Evolutionary conservation across 2,797 vertebrate species (phyloP), one percentile per base, ranked within the genome.

Genomic region (Gallinago stenura): DNA sequence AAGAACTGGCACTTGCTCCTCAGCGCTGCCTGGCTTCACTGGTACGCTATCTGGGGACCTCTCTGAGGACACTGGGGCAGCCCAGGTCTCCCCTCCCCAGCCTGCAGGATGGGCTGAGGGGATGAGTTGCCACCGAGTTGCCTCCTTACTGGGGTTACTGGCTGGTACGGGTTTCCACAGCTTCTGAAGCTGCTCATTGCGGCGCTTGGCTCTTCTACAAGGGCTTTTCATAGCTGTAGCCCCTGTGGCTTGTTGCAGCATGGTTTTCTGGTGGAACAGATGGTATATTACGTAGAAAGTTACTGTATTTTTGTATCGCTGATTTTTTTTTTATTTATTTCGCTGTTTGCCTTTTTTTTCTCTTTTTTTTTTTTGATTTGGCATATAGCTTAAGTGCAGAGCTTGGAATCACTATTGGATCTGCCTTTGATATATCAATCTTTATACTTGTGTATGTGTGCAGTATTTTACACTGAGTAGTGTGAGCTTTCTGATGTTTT

Each of bases 221-320:
- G 91, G 88, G 69, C 37, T 90, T 96, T 95, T 94, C 93, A 80
- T 95, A 96, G 95, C 90, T 58, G 13, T 80, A 95, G 88, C 85
- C 90, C 95, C 94, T 92, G 93, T 93, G 95, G 93, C 92, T 97
- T 85, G 78, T 68, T 92, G 69, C 95, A 87, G 91, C 86, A n/a
- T 61, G 76, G 31, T 92, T 93, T 95, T 87, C 78, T 92, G 83
- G 86, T 70, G 62, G 90, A 97, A 92, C 93, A 97, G 95, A 96
- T 97, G 95, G 88, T 79, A 46, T 89, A 95, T 97, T 94, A 71
- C 87, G 56, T 92, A 97, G 92, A 94, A 95, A 89, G 66, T 88
- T 84, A 37, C 66, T 77, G 61, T 95, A 85, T 94, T 91, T 93
- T 94, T 87, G 31, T 95, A 94, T 72, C 88, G 18, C 79, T 60